phyloP scores from a whole-genome alignment of 2,113 vertebrate species.

The Cephalopterus ornatus region DNA sequence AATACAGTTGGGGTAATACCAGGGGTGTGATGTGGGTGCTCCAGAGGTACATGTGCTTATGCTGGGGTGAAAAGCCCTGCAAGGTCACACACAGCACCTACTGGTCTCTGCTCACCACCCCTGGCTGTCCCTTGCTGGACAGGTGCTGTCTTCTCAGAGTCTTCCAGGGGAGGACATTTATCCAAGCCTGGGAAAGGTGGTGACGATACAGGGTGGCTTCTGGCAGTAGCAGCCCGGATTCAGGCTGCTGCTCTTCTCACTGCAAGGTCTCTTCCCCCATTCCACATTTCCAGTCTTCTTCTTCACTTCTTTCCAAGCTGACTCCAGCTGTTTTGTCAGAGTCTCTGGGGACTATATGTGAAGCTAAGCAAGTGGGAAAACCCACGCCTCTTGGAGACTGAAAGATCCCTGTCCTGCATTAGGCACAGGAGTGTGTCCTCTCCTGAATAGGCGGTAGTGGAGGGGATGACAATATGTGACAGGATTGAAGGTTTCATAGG shows the following conservation, averaged over 20 bases:
- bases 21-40: background rate
- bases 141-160: background rate
- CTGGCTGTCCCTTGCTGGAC: background rate
- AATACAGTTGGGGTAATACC: background rate
- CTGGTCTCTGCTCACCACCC: fast-evolving
- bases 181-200: background rate
- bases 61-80: background rate
- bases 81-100: fast-evolving
- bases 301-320: background rate
- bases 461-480: background rate
- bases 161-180: background rate
- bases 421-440: fast-evolving
- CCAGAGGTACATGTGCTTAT: no score
- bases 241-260: background rate
- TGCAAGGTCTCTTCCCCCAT: background rate
- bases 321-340: background rate
- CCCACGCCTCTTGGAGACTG: background rate
- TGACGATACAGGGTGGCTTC: fast-evolving
- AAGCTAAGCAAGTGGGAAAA: background rate
- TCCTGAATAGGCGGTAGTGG: background rate
- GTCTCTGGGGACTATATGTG: background rate
- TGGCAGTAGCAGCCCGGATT: background rate
- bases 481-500: fast-evolving
- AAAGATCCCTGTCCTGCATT: background rate
- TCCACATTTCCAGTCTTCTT: background rate